phyloP scores from a whole-genome alignment of 2,888 invertebrate species.

The Sympetrum striolatum region DNA sequence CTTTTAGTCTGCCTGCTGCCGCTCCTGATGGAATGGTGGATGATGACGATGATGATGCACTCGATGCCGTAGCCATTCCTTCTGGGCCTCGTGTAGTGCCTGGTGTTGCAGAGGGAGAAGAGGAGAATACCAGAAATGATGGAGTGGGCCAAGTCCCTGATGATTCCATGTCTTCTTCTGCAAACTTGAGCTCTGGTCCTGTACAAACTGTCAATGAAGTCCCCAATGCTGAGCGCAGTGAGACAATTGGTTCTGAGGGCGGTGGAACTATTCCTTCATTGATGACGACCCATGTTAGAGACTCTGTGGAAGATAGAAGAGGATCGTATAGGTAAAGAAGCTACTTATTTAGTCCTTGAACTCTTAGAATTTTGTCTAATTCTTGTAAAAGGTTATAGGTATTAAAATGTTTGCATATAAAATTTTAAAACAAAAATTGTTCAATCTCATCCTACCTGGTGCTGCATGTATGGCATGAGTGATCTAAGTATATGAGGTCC shows the following conservation, averaged over 20 bases:
- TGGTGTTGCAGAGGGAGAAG: slow-evolving; percentile 49
- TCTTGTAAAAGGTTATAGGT: too few relatives aligned
- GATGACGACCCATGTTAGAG: slow-evolving; percentile 12
- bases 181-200: slow-evolving; percentile 7
- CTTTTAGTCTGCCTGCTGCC: not conserved
- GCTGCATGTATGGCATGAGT: too few relatives aligned
- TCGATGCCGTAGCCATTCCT: not conserved
- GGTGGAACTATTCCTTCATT: slow-evolving; percentile 47
- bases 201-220: slow-evolving; percentile 35
- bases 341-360: not conserved
- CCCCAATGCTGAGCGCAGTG: slow-evolving; percentile 51
- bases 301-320: slow-evolving; percentile 32
- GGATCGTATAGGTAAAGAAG: not conserved
- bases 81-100: slow-evolving; percentile 49
- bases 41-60: slow-evolving; percentile 44
- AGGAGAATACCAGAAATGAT: slow-evolving; percentile 35
- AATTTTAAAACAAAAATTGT: too few relatives aligned
- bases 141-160: slow-evolving; percentile 44
- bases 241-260: slow-evolving; percentile 53
- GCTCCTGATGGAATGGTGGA: slow-evolving; percentile 44
- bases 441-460: too few relatives aligned
- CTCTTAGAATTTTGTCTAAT: too few relatives aligned
- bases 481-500: too few relatives aligned
- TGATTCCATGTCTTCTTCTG: not conserved
- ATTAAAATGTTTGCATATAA: too few relatives aligned